Conservation (phyloP, 2,113 vertebrate genomes). For the Rhipidura dahli region DNA sequence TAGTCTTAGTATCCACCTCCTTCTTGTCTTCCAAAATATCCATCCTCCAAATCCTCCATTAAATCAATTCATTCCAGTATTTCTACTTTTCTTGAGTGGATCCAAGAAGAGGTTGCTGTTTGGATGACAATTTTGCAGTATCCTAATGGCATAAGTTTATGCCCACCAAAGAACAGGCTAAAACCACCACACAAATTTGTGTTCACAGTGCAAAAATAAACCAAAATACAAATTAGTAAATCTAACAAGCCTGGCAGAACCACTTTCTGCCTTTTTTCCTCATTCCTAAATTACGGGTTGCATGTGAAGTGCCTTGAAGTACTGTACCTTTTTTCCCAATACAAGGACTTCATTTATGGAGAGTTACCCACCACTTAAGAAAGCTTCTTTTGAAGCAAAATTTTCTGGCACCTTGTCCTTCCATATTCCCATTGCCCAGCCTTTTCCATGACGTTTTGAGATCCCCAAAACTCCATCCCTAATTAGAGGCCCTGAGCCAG, state of each 20-base stretch:
- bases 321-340: not conserved
- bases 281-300: not conserved
- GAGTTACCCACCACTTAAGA: not conserved
- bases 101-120: not conserved
- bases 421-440: not conserved
- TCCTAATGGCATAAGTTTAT: not conserved
- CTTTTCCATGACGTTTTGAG: not conserved
- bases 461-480: not conserved
- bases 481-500: not conserved
- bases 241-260: not conserved
- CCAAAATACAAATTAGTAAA: not conserved
- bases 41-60: not conserved
- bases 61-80: not conserved
- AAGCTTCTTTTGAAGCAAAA: not conserved
- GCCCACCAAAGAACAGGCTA: not conserved
- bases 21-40: not conserved
- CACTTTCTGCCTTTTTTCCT: not conserved
- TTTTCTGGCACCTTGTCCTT: not conserved
- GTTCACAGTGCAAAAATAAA: not conserved
- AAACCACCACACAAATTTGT: not conserved
- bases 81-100: not conserved
- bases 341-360: not conserved
- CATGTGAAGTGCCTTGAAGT: not conserved
- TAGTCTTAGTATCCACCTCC: not conserved
- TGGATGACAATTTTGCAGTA: not conserved